Evolutionary conservation across 2,797 vertebrate species (phyloP).

Genomic region (Loriculus beryllinus): DNA sequence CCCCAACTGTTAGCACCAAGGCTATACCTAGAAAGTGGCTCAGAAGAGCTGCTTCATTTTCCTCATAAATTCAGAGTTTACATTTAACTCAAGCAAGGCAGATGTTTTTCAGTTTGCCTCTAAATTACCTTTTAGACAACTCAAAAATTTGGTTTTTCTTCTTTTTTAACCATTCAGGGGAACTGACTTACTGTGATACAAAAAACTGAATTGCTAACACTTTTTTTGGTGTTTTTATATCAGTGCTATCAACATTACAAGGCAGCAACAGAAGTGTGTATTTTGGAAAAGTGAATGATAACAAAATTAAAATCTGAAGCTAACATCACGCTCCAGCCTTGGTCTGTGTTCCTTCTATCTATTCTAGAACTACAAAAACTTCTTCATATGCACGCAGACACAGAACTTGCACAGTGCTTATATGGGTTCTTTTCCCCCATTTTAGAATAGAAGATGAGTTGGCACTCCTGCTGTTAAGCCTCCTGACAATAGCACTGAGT

Average conservation of each 20-base stretch:
- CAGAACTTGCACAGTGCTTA: background rate
- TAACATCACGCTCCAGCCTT: background rate
- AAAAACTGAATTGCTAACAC: background rate
- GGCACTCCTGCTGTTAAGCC: background rate
- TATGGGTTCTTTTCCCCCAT: background rate
- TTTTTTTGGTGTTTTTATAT: background rate
- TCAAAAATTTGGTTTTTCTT: background rate
- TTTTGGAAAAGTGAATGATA: background rate
- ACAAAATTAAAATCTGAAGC: background rate
- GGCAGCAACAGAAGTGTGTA: background rate
- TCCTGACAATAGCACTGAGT: background rate
- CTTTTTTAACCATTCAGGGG: background rate
- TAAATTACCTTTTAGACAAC: background rate
- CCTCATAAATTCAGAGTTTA: background rate
- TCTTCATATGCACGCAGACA: background rate
- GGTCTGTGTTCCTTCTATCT: background rate
- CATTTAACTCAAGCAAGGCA: background rate
- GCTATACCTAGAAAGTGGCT: background rate
- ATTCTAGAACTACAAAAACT: background rate
- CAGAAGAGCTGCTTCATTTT: background rate
- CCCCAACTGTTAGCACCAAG: background rate
- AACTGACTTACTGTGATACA: background rate
- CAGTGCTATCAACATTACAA: background rate
- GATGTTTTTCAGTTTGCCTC: background rate
- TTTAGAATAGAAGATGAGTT: background rate